Conservation (phyloP, 2,113 vertebrate genomes). For the Centropristis striata region DNA sequence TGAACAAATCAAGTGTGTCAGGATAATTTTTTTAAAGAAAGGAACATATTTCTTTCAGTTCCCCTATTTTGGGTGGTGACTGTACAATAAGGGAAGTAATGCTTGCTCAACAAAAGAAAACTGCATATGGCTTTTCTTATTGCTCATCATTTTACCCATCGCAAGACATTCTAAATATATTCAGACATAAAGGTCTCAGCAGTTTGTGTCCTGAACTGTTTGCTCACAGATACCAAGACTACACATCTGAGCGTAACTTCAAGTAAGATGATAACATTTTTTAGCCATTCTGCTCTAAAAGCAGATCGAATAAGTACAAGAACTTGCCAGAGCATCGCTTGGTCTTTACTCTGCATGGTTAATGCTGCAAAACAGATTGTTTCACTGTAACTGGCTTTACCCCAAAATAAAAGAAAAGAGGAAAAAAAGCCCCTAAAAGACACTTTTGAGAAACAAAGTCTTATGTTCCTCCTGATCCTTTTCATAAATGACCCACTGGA, state of each 20-base stretch:
- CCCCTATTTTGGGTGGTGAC: not conserved
- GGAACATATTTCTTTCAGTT: slow-evolving; percentile 21
- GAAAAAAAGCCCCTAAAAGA: not conserved
- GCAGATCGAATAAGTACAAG: not conserved
- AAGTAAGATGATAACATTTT: not conserved
- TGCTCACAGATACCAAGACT: not conserved
- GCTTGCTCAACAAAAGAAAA: not conserved
- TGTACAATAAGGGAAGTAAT: not conserved
- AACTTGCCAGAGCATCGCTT: not conserved
- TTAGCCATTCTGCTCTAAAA: not conserved
- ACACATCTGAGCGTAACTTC: not conserved
- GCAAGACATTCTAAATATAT: not conserved
- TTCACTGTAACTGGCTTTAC: slow-evolving; percentile 31
- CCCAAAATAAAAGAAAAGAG: not conserved
- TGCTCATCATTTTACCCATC: not conserved
- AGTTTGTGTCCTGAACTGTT: not conserved
- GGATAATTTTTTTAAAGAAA: not conserved
- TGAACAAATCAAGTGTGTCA: too few species aligned
- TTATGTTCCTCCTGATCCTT: slow-evolving; percentile 39
- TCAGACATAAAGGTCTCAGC: not conserved
- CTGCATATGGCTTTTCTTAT: not conserved
- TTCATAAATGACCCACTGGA: slow-evolving; percentile 58
- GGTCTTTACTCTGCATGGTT: not conserved
- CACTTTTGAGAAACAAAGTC: not conserved
- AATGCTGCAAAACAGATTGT: slow-evolving; percentile 36